phyloP scores from a whole-genome alignment of 2,888 invertebrate genomes.

The Eupithecia subumbrata region DNA sequence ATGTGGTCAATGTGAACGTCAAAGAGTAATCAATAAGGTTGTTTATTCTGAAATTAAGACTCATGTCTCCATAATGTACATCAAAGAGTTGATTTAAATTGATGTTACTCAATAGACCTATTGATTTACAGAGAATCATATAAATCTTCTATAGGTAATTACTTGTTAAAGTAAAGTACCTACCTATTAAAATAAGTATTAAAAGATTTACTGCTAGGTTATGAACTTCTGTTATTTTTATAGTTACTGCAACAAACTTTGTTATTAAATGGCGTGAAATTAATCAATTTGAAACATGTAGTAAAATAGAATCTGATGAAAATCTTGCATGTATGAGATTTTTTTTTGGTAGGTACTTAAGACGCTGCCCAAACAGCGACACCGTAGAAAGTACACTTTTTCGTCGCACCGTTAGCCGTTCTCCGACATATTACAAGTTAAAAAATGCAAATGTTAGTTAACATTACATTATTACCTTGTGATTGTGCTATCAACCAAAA shows the following conservation, averaged over 20 bases:
- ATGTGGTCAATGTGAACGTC: too few species aligned
- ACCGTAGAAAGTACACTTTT: too few species aligned
- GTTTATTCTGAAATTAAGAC: neutral
- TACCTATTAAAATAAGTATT: neutral
- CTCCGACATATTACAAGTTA: too few species aligned
- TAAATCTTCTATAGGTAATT: neutral
- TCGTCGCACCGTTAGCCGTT: too few species aligned
- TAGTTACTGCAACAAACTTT: neutral
- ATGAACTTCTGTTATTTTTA: neutral
- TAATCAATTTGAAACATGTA: neutral
- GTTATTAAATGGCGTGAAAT: neutral
- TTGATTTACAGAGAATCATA: slow-evolving; percentile 5
- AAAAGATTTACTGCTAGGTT: neutral
- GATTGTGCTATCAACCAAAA: too few species aligned
- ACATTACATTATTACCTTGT: too few species aligned
- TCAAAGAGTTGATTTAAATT: neutral
- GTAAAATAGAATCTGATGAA: neutral
- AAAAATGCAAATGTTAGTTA: too few species aligned
- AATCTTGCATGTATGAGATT: too few species aligned
- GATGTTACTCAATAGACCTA: neutral
- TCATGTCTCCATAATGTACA: neutral
- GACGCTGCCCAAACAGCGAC: too few species aligned
- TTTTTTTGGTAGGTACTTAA: too few species aligned
- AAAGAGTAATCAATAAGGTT: neutral
- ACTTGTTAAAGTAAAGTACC: neutral